A percentile compares a stretch with the other conserved stretches of the same genome.
phyloP scores from a whole-genome alignment of 1,140 invertebrate species.

The Drosophila biarmipes region DNA sequence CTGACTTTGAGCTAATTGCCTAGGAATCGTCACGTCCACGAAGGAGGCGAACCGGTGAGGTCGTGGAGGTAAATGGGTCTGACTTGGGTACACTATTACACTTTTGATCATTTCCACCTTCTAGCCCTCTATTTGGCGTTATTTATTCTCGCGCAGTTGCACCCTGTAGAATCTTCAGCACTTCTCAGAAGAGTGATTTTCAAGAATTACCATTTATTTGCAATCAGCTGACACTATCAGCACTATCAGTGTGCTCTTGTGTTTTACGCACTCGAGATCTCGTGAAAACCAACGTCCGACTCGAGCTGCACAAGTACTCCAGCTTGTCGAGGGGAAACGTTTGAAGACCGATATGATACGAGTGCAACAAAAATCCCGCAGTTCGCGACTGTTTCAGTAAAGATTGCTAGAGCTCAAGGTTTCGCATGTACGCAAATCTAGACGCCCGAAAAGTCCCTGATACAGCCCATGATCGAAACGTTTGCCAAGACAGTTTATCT shows the following conservation, averaged over 20 bases:
- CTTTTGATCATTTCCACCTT: not conserved
- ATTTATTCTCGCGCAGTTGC: not conserved
- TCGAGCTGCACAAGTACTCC: conserved; percentile 9
- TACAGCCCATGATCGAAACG: conserved; percentile 20
- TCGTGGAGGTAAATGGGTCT: not conserved
- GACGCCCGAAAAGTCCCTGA: not conserved
- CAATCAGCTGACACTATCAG: conserved; percentile 22
- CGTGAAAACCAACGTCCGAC: conserved; percentile 22
- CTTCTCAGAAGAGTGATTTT: not conserved
- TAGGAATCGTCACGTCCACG: conserved; percentile 33
- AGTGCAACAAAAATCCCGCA: conserved; percentile 15
- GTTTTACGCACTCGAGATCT: conserved; percentile 9
- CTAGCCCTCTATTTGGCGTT: not conserved
- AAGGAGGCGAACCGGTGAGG: conserved; percentile 2
- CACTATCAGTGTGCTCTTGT: conserved; percentile 1
- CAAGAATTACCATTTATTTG: conserved; percentile 20
- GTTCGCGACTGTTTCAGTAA: conserved; percentile 18
- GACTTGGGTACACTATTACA: too few relatives aligned
- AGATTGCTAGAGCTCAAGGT: conserved; percentile 35
- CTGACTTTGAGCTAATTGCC: conserved; percentile 31
- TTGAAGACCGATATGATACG: conserved; percentile 34
- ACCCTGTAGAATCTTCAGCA: not conserved
- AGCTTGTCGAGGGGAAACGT: conserved; percentile 23
- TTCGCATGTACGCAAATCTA: not conserved
- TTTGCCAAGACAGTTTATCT: conserved; percentile 45